These are phyloP conservation scores for Aegotheles bennettii DNA, from an alignment of 2,113 vertebrate species.

Conservation along the genomic window DNA sequence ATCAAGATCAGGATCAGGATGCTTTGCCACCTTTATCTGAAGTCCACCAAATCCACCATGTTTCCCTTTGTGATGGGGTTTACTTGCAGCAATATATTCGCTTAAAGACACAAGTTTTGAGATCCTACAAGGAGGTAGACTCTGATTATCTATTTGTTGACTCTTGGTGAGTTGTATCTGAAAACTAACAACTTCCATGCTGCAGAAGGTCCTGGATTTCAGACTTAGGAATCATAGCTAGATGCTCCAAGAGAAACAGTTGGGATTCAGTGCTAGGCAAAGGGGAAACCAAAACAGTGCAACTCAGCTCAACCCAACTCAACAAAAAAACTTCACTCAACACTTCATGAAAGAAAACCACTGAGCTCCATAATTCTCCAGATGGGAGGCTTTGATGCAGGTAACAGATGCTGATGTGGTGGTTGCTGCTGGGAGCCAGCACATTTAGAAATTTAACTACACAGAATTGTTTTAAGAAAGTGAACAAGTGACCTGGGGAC, in stretches of 20 bases:
- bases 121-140: background rate
- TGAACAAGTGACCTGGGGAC: background rate
- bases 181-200: background rate
- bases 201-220: background rate
- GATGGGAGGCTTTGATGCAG: background rate
- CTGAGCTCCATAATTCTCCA: background rate
- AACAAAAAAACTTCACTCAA: background rate
- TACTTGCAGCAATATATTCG: rapidly evolving
- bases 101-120: background rate
- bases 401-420: background rate
- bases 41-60: background rate
- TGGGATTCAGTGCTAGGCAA: background rate
- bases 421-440: background rate
- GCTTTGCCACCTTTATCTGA: background rate
- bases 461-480: background rate
- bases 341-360: rapidly evolving
- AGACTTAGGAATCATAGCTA: background rate
- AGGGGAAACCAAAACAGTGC: background rate
- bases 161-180: background rate
- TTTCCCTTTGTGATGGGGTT: background rate
- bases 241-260: background rate
- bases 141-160: background rate
- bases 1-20: rapidly evolving
- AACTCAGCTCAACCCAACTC: background rate
- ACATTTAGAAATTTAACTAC: background rate